Evolutionary conservation across 2,888 invertebrate species (phyloP), one percentile per base, ranked within the genome.

Genomic region (Volucella inflata): DNA sequence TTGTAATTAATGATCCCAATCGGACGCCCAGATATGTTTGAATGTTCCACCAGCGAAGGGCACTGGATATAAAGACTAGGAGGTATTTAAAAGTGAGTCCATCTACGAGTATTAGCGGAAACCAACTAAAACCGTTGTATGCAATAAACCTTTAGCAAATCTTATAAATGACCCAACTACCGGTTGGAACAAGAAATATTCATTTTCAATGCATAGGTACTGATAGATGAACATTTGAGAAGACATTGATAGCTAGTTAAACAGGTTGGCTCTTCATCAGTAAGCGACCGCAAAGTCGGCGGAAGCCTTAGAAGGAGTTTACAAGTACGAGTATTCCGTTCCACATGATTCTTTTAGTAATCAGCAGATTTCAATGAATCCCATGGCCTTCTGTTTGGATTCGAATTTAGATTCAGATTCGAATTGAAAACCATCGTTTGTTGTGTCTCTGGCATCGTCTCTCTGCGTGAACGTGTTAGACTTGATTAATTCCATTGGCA

Each of bases 241-340:
- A 76, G 76, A 57, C 70, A 77, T 76, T 68, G 67, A 78, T 72
- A 74, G 60, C 83, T 74, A 30, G 79, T 68, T 59, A 64, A 70
- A 79, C 83, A 74, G 79, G 83, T 79, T 83, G 65, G 70, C 62
- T 21, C 48, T 42, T 67, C 57, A 71, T 77, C 71, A 38, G 40
- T 17, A 6, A 30, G 30, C 6, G 42, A 68, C 62, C 68, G 42
- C 42, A 46, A 60, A 71, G 44, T 44, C 71, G 53, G 46, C 78
- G 83, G 83, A 83, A 83, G 79, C 83, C 79, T 79, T 83, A 83
- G 74, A 68, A 57, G 68, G 74, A 72, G 68, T 78, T 71, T 30
- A 30, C 30, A 6, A 6, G 30, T 30, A 30, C 30, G 30, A 30
- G 30, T 30, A 62, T 60, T 67, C 71, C 76, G 75, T 80, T 85